phyloP scores from a whole-genome alignment of 1,140 invertebrate genomes.

The Ceratina calcarata region DNA sequence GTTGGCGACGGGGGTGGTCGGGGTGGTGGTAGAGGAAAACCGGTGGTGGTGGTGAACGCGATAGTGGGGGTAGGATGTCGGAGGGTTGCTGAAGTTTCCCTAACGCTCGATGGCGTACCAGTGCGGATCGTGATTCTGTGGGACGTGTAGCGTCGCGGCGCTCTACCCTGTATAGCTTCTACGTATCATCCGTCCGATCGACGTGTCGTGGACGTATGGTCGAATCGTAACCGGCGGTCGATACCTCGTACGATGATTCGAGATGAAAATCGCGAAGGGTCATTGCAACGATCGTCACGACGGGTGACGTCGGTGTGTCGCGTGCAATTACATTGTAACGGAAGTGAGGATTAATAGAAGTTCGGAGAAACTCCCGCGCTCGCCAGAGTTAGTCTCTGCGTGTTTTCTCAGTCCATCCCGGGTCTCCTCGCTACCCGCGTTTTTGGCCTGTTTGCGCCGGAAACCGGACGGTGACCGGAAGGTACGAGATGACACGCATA shows the following conservation, averaged over 20 bases:
- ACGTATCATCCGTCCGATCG: conserved; percentile 28
- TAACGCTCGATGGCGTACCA: conserved; percentile 78
- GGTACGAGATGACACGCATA: conserved; percentile 11
- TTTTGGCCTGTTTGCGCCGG: conserved; percentile 24
- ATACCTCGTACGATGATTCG: neutral
- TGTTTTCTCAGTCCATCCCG: conserved; percentile 11
- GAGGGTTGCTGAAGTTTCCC: conserved; percentile 73
- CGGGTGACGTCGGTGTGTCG: conserved; percentile 37
- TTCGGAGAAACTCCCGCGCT: conserved; percentile 3
- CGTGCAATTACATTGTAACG: conserved; percentile 21
- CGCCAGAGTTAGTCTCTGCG: conserved; percentile 1
- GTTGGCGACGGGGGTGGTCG: conserved; percentile 13
- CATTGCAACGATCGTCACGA: conserved; percentile 36
- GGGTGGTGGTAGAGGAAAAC: conserved; percentile 11
- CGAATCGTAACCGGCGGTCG: conserved; percentile 7
- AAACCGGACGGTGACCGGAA: conserved; percentile 37
- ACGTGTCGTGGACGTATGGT: conserved; percentile 5
- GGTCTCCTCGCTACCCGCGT: neutral
- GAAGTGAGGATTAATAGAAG: conserved; percentile 3
- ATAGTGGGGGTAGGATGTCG: conserved; percentile 52
- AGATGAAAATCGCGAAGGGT: conserved; percentile 1
- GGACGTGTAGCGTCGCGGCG: conserved; percentile 72
- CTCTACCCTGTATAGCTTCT: conserved; percentile 24
- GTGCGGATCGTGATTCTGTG: conserved; percentile 79
- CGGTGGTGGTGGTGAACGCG: conserved; percentile 36